Evolutionary conservation across 2,888 invertebrate genomes (phyloP).

Genomic region (Coleophora deauratella): DNA sequence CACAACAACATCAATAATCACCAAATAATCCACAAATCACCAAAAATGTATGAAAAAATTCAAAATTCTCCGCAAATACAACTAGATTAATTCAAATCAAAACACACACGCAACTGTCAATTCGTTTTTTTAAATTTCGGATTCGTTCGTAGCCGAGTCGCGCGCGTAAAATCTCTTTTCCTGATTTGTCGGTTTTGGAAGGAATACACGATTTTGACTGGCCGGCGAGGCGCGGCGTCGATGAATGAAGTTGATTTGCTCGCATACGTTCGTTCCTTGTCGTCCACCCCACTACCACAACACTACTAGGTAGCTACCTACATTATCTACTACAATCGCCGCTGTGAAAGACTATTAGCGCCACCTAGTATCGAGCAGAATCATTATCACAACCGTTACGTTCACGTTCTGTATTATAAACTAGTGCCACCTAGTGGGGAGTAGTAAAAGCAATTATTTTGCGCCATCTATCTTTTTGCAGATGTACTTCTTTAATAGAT

Average conservation of each 20-base stretch:
- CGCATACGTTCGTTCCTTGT: constrained; percentile 16
- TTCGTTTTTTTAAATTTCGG: constrained; percentile 50
- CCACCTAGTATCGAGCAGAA: too few species aligned
- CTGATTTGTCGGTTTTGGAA: background rate
- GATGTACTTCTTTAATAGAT: too few species aligned
- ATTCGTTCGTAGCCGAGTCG: constrained; percentile 53
- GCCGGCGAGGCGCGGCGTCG: constrained; percentile 44
- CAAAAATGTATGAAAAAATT: constrained; percentile 17
- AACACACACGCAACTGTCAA: constrained; percentile 41
- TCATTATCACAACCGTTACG: too few species aligned
- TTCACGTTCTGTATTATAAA: background rate
- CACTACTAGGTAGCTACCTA: constrained; percentile 27
- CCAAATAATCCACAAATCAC: constrained; percentile 18
- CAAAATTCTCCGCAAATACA: constrained; percentile 12
- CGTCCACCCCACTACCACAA: constrained; percentile 30
- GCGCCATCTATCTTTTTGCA: background rate
- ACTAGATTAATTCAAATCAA: constrained; percentile 13
- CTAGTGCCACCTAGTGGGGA: constrained; percentile 4
- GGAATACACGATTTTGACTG: constrained; percentile 21
- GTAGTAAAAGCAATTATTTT: constrained; percentile 3
- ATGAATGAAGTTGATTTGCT: constrained; percentile 47
- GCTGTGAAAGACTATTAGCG: too few species aligned
- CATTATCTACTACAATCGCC: too few species aligned
- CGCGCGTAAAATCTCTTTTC: constrained; percentile 35
- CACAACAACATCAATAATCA: constrained; percentile 28